These are phyloP conservation scores for Tiliacea aurago DNA, from an alignment of 2,888 invertebrate genomes.

Conservation along the genomic window DNA sequence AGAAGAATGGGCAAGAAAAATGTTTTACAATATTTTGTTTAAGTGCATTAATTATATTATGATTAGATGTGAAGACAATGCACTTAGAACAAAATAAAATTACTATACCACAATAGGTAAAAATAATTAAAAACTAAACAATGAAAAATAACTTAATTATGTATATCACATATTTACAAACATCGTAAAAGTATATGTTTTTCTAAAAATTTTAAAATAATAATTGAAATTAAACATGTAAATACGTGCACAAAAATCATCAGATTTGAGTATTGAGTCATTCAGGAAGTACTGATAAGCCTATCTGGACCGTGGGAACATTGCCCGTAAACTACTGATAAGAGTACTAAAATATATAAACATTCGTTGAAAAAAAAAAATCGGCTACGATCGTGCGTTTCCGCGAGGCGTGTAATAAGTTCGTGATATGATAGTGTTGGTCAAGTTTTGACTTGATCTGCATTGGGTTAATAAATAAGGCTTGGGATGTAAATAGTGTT, in stretches of 20 bases:
- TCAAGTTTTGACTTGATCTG: slow-evolving; percentile 50
- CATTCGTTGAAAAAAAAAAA: slow-evolving; percentile 63
- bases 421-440: slow-evolving; percentile 37
- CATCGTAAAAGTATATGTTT: no score
- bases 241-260: slow-evolving; percentile 56
- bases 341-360: slow-evolving; percentile 62
- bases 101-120: no score
- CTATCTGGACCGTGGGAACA: slow-evolving; percentile 84
- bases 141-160: no score
- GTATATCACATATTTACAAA: no score
- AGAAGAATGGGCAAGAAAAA: no score
- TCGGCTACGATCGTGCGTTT: slow-evolving; percentile 76
- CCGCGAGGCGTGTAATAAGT: slow-evolving; percentile 75
- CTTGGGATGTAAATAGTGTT: neutral
- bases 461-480: slow-evolving; percentile 18
- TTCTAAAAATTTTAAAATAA: no score
- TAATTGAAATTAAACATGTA: slow-evolving; percentile 44
- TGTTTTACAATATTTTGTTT: no score
- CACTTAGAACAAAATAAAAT: no score
- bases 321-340: slow-evolving; percentile 64
- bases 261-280: slow-evolving; percentile 68
- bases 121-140: no score
- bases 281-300: slow-evolving; percentile 78
- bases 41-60: no score
- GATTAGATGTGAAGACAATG: no score